Evolutionary conservation across 2,888 invertebrate species (phyloP).

Genomic region (Troides aeacus): DNA sequence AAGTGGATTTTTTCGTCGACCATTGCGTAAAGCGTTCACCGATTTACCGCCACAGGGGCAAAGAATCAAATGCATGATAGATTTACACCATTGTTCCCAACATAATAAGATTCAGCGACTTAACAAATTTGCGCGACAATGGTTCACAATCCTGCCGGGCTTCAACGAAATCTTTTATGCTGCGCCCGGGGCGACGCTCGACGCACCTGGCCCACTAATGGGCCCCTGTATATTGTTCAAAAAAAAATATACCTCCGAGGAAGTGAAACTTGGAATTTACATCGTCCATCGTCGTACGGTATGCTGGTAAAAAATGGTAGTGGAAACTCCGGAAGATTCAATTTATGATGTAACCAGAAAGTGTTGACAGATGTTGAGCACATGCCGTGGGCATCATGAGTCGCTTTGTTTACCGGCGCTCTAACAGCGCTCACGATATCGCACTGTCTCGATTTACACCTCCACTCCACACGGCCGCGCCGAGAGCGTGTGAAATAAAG

Average conservation of each 20-base stretch:
- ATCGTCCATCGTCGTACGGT: constrained; percentile 72
- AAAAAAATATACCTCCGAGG: constrained; percentile 67
- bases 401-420: constrained; percentile 53
- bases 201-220: constrained; percentile 64
- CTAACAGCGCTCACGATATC: constrained; percentile 49
- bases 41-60: constrained; percentile 42
- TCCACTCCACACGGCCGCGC: constrained; percentile 44
- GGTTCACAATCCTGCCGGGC: constrained; percentile 46
- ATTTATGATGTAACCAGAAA: constrained; percentile 76
- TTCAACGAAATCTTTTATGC: constrained; percentile 76
- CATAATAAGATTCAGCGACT: constrained; percentile 64
- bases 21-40: background rate
- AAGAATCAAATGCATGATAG: constrained; percentile 69
- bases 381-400: constrained; percentile 68
- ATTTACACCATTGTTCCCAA: constrained; percentile 54
- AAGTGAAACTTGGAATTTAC: constrained; percentile 70
- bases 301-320: constrained; percentile 71
- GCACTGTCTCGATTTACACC: constrained; percentile 52
- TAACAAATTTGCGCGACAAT: constrained; percentile 68
- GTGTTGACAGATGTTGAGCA: constrained; percentile 76
- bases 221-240: constrained; percentile 60
- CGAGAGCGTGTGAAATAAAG: constrained; percentile 63
- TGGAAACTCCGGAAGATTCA: constrained; percentile 73
- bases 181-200: constrained; percentile 56
- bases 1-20: background rate